Evolutionary conservation across 2,113 vertebrate genomes (phyloP), one percentile per base, ranked within the genome.

Genomic region (Pterocles orientalis): DNA sequence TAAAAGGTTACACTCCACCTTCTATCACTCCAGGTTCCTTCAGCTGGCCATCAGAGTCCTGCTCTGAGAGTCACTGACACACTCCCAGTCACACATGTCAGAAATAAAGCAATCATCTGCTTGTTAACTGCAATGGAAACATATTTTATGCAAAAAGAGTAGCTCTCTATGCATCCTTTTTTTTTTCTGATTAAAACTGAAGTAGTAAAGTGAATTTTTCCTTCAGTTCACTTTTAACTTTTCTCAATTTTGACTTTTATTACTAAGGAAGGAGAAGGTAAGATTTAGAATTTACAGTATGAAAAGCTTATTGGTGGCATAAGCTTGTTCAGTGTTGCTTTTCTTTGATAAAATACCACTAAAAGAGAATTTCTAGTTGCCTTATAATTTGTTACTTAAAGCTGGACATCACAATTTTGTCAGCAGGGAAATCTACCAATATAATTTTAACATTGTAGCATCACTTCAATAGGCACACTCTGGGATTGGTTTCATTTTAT

Each of bases 401-500:
- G 41, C 12, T 92, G 91, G 88, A 93, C 58, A 82, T n/a, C 33
- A 41, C 26, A 70, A 48, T 56, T 60, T 75, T 14, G 53, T 83
- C 70, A 95, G 31, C 10, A n/a, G 78, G 39, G 90, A 91, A 82
- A 94, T 51, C 6, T 56, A 71, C 14, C 53, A 60, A 12, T 58
- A 71, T 20, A 82, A 54, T 86, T 87, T 75, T 94, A 51, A 83
- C 50, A 48, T 16, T 12, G 25, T 57, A 64, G 14, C 56, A 80
- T 81, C 75, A 58, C 39, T 90, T 91, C 91, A 83, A 16, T 9
- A 89, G 10, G 14, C 29, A 69, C 48, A 34, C 36, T 72, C 25
- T 90, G 81, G 43, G 66, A 86, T 79, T 88, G 14, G 13, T 72
- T 92, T 86, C 25, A 66, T 94, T 96, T 94, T 71, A 69, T 75